A percentile compares a stretch with the other conserved stretches of the same genome.
Conservation (phyloP, 2,113 vertebrate species). For the Turnix velox region DNA sequence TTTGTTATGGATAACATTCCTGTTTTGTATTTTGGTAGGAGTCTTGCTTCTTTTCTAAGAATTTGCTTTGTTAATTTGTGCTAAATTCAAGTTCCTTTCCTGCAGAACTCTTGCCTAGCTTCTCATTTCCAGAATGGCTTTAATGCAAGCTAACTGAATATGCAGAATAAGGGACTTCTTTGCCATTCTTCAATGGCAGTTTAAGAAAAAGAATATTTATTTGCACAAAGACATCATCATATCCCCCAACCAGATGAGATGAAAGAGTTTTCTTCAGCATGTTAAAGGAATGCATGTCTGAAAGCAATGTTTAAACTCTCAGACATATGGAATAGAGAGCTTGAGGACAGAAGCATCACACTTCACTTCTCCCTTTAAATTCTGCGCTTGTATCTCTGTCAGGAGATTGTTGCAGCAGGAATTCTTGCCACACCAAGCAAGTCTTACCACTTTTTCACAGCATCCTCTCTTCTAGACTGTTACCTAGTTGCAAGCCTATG, state of each 20-base stretch:
- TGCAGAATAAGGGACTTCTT: neutral
- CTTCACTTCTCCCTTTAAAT: constrained; percentile 4
- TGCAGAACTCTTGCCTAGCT: neutral
- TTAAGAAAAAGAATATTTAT: neutral
- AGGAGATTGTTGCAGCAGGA: neutral
- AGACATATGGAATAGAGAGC: neutral
- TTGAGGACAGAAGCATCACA: neutral
- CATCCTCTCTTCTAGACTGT: neutral
- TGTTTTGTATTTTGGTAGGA: neutral
- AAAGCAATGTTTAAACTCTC: constrained; percentile 18
- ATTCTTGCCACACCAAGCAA: neutral
- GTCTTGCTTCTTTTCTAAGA: neutral
- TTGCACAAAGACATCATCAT: neutral
- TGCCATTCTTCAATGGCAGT: neutral
- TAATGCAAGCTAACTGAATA: neutral
- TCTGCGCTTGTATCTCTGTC: neutral
- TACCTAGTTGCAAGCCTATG: neutral
- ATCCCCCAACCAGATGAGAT: neutral
- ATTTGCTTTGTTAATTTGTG: neutral
- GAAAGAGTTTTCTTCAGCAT: constrained; percentile 12
- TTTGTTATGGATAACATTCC: neutral
- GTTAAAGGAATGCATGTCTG: neutral
- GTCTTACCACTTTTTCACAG: neutral
- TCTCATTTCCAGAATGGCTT: neutral
- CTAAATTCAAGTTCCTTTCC: neutral